phyloP scores from a whole-genome alignment of 2,888 invertebrate genomes.

The Didymodactylos carnosus region DNA sequence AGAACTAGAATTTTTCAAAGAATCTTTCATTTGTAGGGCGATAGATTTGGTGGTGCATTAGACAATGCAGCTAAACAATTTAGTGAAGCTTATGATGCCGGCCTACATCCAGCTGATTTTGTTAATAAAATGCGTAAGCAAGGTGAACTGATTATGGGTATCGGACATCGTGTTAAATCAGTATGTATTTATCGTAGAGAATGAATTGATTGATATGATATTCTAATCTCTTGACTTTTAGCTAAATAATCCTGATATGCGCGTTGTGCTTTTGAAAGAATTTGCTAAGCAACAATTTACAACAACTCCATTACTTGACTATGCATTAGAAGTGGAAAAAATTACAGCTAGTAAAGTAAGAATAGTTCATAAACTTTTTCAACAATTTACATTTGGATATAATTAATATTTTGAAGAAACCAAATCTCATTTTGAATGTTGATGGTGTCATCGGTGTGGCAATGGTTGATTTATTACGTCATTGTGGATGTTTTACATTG shows the following conservation, averaged over 20 bases:
- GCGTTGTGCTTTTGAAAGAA: constrained; percentile 86
- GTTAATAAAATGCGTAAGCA: constrained; percentile 90
- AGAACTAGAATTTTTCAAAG: neutral
- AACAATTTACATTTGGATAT: too few species aligned
- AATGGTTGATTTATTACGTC: constrained; percentile 82
- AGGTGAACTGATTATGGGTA: constrained; percentile 95
- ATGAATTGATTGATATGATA: constrained; percentile 15
- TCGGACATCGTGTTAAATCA: constrained; percentile 66
- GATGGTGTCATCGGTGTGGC: constrained; percentile 93
- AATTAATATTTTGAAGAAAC: constrained; percentile 50
- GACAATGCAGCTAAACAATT: constrained; percentile 95
- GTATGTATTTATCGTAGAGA: constrained; percentile 29
- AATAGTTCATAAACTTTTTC: too few species aligned
- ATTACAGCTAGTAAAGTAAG: constrained; percentile 49
- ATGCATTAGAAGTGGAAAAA: constrained; percentile 90
- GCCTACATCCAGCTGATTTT: constrained; percentile 86
- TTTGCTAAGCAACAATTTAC: constrained; percentile 84
- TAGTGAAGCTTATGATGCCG: constrained; percentile 80
- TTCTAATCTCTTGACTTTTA: constrained; percentile 45
- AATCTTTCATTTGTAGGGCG: constrained; percentile 60
- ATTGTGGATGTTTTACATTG: constrained; percentile 76
- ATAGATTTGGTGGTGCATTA: constrained; percentile 89
- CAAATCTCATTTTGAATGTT: constrained; percentile 96
- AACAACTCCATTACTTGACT: constrained; percentile 71
- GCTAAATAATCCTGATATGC: constrained; percentile 68